phyloP scores from a whole-genome alignment of 1,140 invertebrate genomes.

The Drosophila pandora region DNA sequence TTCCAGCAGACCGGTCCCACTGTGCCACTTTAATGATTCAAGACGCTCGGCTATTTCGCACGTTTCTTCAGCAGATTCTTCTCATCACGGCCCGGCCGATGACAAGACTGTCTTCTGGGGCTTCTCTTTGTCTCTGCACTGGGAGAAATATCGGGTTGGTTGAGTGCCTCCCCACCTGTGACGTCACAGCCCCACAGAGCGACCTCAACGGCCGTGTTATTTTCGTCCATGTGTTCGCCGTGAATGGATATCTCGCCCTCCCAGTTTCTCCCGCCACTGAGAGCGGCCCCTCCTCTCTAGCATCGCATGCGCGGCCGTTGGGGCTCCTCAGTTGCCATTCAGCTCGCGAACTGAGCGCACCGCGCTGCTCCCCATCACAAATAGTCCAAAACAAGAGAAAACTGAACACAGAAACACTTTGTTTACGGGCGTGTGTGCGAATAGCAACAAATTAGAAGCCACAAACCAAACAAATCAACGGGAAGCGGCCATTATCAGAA shows the following conservation, averaged over 20 bases:
- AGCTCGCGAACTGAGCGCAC: constrained; percentile 53
- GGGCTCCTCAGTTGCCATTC: constrained; percentile 61
- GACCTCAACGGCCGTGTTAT: constrained; percentile 9
- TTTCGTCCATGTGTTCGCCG: constrained; percentile 35
- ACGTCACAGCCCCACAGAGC: constrained; percentile 18
- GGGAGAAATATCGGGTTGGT: background rate
- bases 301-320: constrained; percentile 70
- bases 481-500: constrained; percentile 60
- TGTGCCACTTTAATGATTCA: constrained; percentile 66
- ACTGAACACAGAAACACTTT: constrained; percentile 5
- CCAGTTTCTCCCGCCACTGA: background rate
- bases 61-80: constrained; percentile 49
- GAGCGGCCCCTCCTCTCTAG: constrained; percentile 16
- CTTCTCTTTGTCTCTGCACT: background rate
- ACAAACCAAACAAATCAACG: constrained; percentile 31
- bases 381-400: background rate
- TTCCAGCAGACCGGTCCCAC: constrained; percentile 41
- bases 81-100: constrained; percentile 16
- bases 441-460: constrained; percentile 30
- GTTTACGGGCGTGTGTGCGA: constrained; percentile 35
- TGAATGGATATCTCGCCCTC: constrained; percentile 1
- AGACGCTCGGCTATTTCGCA: constrained; percentile 53
- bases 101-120: background rate
- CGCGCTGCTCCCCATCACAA: constrained; percentile 19
- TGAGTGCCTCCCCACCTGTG: background rate